Evolutionary conservation across 2,888 invertebrate species (phyloP), one percentile per base, ranked within the genome.

Genomic region (Machimus rusticus): DNA sequence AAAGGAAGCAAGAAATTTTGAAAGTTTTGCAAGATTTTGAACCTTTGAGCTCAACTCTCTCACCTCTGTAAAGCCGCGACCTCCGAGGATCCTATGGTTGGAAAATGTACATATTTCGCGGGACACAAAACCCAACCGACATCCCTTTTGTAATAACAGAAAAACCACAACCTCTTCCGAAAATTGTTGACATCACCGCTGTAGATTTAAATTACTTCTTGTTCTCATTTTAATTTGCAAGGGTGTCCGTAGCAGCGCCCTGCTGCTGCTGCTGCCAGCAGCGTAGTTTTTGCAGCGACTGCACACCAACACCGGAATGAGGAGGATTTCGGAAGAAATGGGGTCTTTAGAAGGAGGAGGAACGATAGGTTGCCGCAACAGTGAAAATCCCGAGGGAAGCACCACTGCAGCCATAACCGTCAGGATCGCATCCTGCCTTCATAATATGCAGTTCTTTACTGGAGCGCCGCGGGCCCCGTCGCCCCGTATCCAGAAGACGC

Each of bases 161-260:
- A 66, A 85, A 85, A 34, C 85, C 85, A 74, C 74, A 85, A 74
- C 85, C 85, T 74, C 85, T 85, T 85, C 85, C 74, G 85, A 74
- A 85, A 85, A 85, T 85, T 85, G 85, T 85, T 85, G 85, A 85
- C 85, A 85, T 85, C 85, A 46, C 46, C 74, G 74, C 85, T 85
- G 85, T 85, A 74, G 85, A 85, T 85, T 85, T 85, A 74, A 85
- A 85, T 85, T 85, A 85, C 85, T 85, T 82, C 85, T 85, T 85
- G 85, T 85, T 46, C 85, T 85, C 85, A 74, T 85, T 85, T 85
- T 85, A 85, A 85, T 85, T 85, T 85, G 46, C 46, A 85, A 85
- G 85, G 85, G 85, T 74, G 85, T 55, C 51, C 37, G 74, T 16
- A 28, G 9, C 37, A 57, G 37, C 66, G 9, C 39, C 82, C 37